Conservation (phyloP, 2,888 invertebrate species). For the Sipha maydis region DNA sequence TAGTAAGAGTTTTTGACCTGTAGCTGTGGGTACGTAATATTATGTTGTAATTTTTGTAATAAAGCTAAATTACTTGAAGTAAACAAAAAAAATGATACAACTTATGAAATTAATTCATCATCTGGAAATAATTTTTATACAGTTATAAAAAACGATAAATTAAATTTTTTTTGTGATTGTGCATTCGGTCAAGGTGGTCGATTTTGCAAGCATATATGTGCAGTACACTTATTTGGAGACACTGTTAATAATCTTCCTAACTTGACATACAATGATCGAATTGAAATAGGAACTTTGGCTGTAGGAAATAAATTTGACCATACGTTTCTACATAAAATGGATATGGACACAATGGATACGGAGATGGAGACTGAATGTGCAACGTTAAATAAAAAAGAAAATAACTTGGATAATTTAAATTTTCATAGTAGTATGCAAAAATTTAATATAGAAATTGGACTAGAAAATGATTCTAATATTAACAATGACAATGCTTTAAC, state of each 20-base stretch:
- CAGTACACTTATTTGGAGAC: neutral
- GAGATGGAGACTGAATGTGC: neutral
- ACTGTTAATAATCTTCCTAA: neutral
- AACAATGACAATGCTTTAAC: too few species aligned
- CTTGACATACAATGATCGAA: neutral
- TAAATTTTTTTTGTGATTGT: too few species aligned
- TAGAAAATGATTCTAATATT: too few species aligned
- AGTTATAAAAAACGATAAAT: too few species aligned
- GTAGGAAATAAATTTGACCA: slow-evolving; percentile 12
- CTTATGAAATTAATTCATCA: slow-evolving; percentile 1
- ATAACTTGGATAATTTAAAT: slow-evolving; percentile 1
- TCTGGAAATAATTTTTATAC: slow-evolving; percentile 12
- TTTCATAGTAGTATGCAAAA: slow-evolving; percentile 1
- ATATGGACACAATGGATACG: neutral
- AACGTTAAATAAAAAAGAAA: slow-evolving; percentile 15
- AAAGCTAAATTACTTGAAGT: neutral
- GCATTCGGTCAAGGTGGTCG: too few species aligned
- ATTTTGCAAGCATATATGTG: too few species aligned
- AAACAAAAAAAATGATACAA: neutral
- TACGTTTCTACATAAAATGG: slow-evolving; percentile 16
- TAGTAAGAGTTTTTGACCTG: too few species aligned
- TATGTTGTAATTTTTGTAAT: slow-evolving; percentile 17
- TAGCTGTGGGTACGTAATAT: too few species aligned
- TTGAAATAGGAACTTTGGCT: slow-evolving; percentile 6
- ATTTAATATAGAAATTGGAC: too few species aligned